Evolutionary conservation across 1,140 invertebrate genomes (phyloP), one percentile per base, ranked within the genome.

Genomic region (Brachionus koreanus): DNA sequence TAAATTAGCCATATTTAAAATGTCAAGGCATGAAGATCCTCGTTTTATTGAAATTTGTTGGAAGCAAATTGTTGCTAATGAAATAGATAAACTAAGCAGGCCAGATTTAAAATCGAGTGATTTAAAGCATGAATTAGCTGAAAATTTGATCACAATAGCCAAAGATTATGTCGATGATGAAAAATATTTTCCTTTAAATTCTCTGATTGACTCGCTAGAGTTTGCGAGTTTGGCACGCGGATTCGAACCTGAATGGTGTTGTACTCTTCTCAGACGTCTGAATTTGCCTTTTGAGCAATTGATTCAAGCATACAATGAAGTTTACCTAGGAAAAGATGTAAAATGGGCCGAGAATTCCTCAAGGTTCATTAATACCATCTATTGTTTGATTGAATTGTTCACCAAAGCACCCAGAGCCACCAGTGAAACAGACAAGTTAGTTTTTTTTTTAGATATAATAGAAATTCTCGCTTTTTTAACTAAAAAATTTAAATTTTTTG

Each of bases 1-100:
- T 83, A 89, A 91, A 83, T 85, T 91, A 37, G 89, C 90, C 42
- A 91, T 91, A 19, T 79, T 79, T 39, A 79, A 61, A 79, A 61
- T 65, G 76, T 39, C 76, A 9, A 7, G 61, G 12, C 61, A 61
- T 12, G 76, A 79, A 10, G 61, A 79, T 37, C 7, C 35, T 2
- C 57, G 57, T 4, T 29, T 42, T 13, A 65, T 79, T 61, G 76
- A 79, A 35, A 16, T 79, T 57, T 61, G 7, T 12, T 79, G 76
- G 76, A 79, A 79, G 19, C 76, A 79, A 79, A 79, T 79, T n/a
- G 57, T 79, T 33, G 76, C 76, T 16, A 79, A 79, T 39, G 76
- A 79, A 49, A 25, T 37, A 10, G 76, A 79, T 16, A 57, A 65
- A 16, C 19, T 79, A 5, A 79, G 3, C 37, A 25, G 61, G 5